Percentiles rank a stretch among this genome's conserved stretches.
phyloP scores from a whole-genome alignment of 2,797 vertebrate genomes.

The Acanthurus leucopareius region DNA sequence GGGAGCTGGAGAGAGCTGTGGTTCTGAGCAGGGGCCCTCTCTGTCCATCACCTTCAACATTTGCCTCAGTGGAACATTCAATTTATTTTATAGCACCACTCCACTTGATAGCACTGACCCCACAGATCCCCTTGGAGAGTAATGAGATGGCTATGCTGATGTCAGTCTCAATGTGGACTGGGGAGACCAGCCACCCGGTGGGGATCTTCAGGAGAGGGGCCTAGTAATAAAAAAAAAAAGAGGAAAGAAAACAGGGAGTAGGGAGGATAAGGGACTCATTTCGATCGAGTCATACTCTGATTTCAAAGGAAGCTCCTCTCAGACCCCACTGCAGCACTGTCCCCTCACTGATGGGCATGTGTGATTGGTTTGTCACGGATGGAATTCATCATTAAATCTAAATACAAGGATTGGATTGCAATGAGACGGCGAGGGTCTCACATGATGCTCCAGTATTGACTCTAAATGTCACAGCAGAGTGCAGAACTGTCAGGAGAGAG shows the following conservation, averaged over 20 bases:
- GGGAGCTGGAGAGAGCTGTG: constrained; percentile 62
- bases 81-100: constrained; percentile 86
- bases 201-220: constrained; percentile 63
- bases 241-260: constrained; percentile 13
- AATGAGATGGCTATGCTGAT: constrained; percentile 81
- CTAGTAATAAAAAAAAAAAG: constrained; percentile 47
- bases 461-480: constrained; percentile 64
- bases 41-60: constrained; percentile 84
- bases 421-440: constrained; percentile 43
- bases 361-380: constrained; percentile 66
- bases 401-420: constrained; percentile 51
- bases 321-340: constrained; percentile 44
- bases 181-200: constrained; percentile 57
- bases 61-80: constrained; percentile 82
- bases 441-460: constrained; percentile 55
- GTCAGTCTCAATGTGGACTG: constrained; percentile 75
- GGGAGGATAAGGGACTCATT: constrained; percentile 66
- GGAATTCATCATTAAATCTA: constrained; percentile 68
- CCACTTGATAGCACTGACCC: constrained; percentile 83
- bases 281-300: constrained; percentile 50
- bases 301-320: constrained; percentile 63
- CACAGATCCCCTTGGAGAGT: constrained; percentile 74
- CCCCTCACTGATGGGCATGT: constrained; percentile 61
- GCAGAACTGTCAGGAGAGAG: constrained; percentile 58
- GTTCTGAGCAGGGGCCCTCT: constrained; percentile 67